phyloP scores from a whole-genome alignment of 2,888 invertebrate species.

The Metopia argyrocephala region DNA sequence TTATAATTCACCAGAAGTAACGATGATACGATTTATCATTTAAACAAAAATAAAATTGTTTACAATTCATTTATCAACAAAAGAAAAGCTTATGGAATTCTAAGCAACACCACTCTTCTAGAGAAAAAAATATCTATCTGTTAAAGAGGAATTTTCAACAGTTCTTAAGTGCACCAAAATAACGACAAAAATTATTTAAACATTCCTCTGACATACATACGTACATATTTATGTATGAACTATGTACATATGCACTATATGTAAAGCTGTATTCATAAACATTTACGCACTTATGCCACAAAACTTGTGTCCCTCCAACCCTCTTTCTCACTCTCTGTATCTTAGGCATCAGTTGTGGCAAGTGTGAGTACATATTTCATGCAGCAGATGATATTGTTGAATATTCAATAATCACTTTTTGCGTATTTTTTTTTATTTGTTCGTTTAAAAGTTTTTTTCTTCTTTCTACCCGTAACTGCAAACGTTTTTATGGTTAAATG shows the following conservation, averaged over 20 bases:
- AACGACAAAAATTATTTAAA: constrained; percentile 24
- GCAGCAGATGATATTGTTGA: constrained; percentile 35
- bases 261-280: neutral
- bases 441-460: constrained; percentile 43
- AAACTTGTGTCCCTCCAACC: constrained; percentile 36
- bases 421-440: constrained; percentile 12
- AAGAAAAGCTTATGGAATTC: neutral
- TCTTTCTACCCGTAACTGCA: constrained; percentile 25
- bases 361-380: constrained; percentile 5
- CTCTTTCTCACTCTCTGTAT: neutral
- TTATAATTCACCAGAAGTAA: neutral
- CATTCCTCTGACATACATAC: neutral
- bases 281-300: neutral
- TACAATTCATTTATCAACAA: constrained; percentile 43
- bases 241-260: too few species aligned
- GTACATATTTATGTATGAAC: neutral
- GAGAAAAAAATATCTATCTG: neutral
- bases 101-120: constrained; percentile 1
- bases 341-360: constrained; percentile 29
- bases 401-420: constrained; percentile 53
- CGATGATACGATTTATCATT: constrained; percentile 28
- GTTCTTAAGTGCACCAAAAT: constrained; percentile 13
- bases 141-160: constrained; percentile 36
- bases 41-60: constrained; percentile 28
- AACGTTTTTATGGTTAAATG: constrained; percentile 46